A percentile compares a stretch with the other conserved stretches of the same genome.
Evolutionary conservation across 2,113 vertebrate genomes (phyloP).

Genomic region (Urocynchramus pylzowi): DNA sequence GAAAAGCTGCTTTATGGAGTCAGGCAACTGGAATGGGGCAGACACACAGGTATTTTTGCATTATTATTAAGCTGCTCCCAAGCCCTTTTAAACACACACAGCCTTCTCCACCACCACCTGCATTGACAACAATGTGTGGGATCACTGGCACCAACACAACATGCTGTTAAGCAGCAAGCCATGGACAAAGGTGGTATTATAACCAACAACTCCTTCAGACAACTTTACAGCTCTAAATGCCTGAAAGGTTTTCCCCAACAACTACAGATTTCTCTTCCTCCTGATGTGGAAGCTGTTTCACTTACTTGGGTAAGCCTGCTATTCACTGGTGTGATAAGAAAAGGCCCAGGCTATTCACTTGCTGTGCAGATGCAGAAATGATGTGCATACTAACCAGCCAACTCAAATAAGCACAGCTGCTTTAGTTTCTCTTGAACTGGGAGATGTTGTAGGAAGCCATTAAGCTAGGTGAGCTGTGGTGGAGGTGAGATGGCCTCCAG

Average conservation of each 20-base stretch:
- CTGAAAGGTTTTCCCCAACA: neutral
- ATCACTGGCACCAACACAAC: neutral
- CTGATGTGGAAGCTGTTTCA: constrained; percentile 32
- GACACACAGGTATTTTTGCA: neutral
- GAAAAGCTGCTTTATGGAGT: neutral
- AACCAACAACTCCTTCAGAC: neutral
- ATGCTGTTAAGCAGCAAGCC: neutral
- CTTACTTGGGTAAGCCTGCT: constrained; percentile 56
- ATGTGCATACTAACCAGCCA: constrained; percentile 30
- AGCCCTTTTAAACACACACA: neutral
- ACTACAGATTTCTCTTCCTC: constrained; percentile 53
- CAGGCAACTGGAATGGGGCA: neutral
- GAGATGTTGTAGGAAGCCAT: constrained; percentile 31
- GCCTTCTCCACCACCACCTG: neutral
- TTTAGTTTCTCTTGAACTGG: constrained; percentile 47
- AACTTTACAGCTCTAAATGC: constrained; percentile 30
- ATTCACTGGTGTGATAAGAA: constrained; percentile 58
- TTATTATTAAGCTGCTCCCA: neutral
- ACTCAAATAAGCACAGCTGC: constrained; percentile 10
- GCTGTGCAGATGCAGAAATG: constrained; percentile 30
- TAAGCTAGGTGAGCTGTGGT: neutral
- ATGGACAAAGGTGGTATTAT: neutral
- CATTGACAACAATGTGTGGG: neutral
- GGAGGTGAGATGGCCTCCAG: neutral
- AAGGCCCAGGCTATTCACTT: constrained; percentile 38